A percentile compares a stretch with the other conserved stretches of the same genome.
Conservation (phyloP, 2,113 vertebrate species). For the Seriola aureovittata region DNA sequence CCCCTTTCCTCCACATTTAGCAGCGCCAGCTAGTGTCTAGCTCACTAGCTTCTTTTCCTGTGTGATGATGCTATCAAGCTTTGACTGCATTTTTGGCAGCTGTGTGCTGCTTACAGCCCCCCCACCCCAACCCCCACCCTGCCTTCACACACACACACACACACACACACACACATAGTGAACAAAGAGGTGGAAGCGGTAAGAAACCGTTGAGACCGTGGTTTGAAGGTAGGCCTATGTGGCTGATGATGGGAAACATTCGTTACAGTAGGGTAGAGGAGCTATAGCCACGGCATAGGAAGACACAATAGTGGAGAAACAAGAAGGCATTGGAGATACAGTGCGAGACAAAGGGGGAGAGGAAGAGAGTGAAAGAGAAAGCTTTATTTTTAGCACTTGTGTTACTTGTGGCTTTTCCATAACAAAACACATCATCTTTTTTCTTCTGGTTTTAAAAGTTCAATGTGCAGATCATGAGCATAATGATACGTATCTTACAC, state of each 20-base stretch:
- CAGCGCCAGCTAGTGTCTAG: conserved; percentile 55
- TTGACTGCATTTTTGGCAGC: conserved; percentile 74
- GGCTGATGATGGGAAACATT: conserved; percentile 93
- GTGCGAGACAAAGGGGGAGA: conserved; percentile 1
- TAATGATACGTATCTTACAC: too few relatives aligned
- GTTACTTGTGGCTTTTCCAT: conserved; percentile 7
- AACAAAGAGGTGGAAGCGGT: conserved; percentile 92
- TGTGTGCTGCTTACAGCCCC: conserved; percentile 68
- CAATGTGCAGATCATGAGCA: background rate
- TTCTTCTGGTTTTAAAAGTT: background rate
- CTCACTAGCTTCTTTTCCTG: conserved; percentile 78
- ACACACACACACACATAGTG: conserved; percentile 32
- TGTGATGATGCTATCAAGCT: conserved; percentile 86
- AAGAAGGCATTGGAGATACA: conserved; percentile 4
- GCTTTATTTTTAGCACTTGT: background rate
- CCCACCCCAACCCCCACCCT: background rate
- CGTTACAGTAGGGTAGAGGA: conserved; percentile 86
- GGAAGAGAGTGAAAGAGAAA: conserved; percentile 11
- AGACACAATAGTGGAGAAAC: conserved; percentile 19
- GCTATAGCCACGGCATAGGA: conserved; percentile 31
- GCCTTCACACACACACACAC: conserved; percentile 22
- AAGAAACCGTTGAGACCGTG: conserved; percentile 91
- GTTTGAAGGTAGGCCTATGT: conserved; percentile 92
- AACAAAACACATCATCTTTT: background rate
- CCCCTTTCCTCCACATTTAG: conserved; percentile 68